Evolutionary conservation across 1,140 invertebrate genomes (phyloP).

Genomic region (Polypedilum vanderplanki): DNA sequence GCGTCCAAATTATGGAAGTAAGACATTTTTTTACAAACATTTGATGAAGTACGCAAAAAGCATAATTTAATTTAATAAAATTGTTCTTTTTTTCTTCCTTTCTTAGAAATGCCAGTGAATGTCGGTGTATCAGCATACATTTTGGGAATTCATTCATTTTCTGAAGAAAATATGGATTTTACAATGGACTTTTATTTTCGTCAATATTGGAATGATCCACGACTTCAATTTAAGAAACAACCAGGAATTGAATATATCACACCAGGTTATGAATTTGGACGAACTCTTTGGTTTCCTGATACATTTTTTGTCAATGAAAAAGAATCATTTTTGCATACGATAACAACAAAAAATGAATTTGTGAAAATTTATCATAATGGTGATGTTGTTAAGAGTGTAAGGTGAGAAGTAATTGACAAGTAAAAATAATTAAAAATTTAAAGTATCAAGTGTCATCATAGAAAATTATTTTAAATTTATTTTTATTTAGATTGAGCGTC

Average conservation of each 20-base stretch:
- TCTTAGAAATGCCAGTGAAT: neutral
- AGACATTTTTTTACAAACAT: neutral
- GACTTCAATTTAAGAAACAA: neutral
- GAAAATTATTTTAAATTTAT: no score
- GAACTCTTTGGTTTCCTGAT: neutral
- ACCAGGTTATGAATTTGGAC: neutral
- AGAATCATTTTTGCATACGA: conserved; percentile 1
- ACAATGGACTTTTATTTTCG: conserved; percentile 19
- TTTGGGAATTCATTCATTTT: neutral
- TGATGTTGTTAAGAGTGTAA: neutral
- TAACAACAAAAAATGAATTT: conserved; percentile 8
- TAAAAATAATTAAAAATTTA: no score
- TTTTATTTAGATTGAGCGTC: neutral
- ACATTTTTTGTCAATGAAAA: conserved; percentile 16
- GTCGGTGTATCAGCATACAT: neutral
- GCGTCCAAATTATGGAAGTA: conserved; percentile 20
- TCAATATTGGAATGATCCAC: conserved; percentile 24
- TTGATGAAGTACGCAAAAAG: neutral
- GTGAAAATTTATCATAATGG: neutral
- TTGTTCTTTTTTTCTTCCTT: neutral
- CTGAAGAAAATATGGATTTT: neutral
- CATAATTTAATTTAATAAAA: neutral
- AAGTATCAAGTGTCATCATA: no score
- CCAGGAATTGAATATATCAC: neutral
- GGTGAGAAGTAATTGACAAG: neutral